Conservation (phyloP, 2,797 vertebrate species). For the Mallotus villosus region DNA sequence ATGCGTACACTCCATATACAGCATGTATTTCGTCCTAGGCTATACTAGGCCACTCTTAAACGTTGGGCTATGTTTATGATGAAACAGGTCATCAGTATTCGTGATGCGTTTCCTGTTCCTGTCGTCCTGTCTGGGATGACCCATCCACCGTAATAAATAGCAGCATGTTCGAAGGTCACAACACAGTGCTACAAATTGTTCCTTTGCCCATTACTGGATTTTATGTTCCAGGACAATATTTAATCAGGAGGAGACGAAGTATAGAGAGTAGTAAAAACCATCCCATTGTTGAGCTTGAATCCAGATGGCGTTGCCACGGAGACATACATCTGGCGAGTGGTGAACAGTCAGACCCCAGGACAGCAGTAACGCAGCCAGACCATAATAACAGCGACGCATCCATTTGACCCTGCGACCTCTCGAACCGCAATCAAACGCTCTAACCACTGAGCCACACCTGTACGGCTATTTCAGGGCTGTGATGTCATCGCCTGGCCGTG, state of each 20-base stretch:
- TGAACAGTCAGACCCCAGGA: no score
- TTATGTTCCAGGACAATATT: background rate
- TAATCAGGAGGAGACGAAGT: background rate
- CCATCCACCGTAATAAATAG: background rate
- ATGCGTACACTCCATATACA: no score
- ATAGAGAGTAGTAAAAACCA: background rate
- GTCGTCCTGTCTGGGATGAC: no score
- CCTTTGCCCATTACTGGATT: background rate
- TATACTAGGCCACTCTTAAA: background rate
- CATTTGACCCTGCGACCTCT: no score
- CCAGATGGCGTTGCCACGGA: background rate
- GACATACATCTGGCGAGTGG: no score
- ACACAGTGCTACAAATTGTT: background rate
- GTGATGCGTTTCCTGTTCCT: background rate
- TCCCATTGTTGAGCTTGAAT: background rate
- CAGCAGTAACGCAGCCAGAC: no score
- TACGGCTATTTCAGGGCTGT: no score
- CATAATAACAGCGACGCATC: no score
- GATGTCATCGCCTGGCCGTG: no score
- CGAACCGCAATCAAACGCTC: no score
- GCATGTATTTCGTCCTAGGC: background rate
- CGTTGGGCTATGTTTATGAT: no score
- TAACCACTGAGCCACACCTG: no score
- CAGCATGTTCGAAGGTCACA: background rate
- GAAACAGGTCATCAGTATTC: background rate